A percentile compares a stretch with the other conserved stretches of the same genome.
These are phyloP conservation scores for Heteropelma amictum DNA, from an alignment of 2,888 invertebrate genomes.

Conservation along the genomic window DNA sequence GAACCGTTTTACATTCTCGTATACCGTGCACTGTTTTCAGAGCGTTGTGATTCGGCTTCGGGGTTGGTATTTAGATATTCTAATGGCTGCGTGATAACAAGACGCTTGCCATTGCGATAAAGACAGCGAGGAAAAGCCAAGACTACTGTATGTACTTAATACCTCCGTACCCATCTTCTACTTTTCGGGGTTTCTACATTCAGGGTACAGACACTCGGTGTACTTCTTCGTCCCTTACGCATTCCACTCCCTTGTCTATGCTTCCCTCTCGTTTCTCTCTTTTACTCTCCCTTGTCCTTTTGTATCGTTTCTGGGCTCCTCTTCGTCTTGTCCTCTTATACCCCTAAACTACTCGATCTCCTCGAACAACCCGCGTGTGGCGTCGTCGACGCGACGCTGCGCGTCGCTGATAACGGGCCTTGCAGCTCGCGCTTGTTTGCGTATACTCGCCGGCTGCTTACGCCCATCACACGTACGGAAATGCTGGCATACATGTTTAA, in stretches of 20 bases:
- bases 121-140: constrained; percentile 65
- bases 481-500: constrained; percentile 3
- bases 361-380: constrained; percentile 42
- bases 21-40: constrained; percentile 4
- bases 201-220: constrained; percentile 6
- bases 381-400: constrained; percentile 71
- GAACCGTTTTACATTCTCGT: constrained; percentile 36
- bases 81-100: constrained; percentile 78
- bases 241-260: constrained; percentile 12
- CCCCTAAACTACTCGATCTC: constrained; percentile 43
- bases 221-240: constrained; percentile 19
- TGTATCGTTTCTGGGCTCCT: constrained; percentile 46
- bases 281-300: constrained; percentile 8
- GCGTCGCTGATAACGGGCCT: constrained; percentile 74
- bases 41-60: constrained; percentile 63
- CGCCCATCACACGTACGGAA: constrained; percentile 47
- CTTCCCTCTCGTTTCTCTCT: background rate
- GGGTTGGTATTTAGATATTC: constrained; percentile 79
- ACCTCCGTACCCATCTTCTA: background rate
- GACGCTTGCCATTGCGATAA: constrained; percentile 76
- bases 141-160: constrained; percentile 19
- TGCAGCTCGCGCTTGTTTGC: constrained; percentile 68
- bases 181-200: constrained; percentile 16
- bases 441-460: constrained; percentile 59
- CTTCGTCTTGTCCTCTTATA: constrained; percentile 36